A percentile compares a stretch with the other conserved stretches of the same genome.
Evolutionary conservation across 2,888 invertebrate genomes (phyloP).

Genomic region (Tribolium freemani): DNA sequence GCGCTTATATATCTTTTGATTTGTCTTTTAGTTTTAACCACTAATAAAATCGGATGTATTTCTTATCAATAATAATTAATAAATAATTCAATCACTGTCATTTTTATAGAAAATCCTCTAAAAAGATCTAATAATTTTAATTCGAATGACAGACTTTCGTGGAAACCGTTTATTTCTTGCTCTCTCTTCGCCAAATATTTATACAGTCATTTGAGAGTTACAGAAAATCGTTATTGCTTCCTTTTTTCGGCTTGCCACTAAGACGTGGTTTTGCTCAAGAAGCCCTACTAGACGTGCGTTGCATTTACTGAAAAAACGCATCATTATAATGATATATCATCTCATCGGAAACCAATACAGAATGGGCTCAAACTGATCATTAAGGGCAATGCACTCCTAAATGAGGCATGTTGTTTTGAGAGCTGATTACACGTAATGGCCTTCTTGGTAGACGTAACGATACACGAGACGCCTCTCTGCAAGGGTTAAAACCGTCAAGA

Average conservation of each 20-base stretch:
- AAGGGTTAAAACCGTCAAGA: not conserved
- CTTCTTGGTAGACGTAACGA: not conserved
- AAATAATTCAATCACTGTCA: too few species aligned
- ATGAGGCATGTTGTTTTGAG: not conserved
- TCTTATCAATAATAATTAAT: too few species aligned
- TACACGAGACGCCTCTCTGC: not conserved
- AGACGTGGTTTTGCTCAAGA: too few species aligned
- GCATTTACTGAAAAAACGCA: not conserved
- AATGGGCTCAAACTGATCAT: slow-evolving; percentile 7
- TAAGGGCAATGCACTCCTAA: slow-evolving; percentile 8
- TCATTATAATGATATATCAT: slow-evolving; percentile 20
- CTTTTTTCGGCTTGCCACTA: not conserved
- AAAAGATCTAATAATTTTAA: too few species aligned
- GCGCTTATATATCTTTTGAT: too few species aligned
- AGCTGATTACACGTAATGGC: not conserved
- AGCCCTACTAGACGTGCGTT: not conserved
- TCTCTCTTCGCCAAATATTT: not conserved
- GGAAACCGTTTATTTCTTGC: too few species aligned
- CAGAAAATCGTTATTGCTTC: not conserved
- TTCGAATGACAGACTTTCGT: too few species aligned
- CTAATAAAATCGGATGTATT: too few species aligned
- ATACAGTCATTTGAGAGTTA: not conserved
- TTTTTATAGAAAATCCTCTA: too few species aligned
- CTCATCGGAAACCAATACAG: slow-evolving; percentile 4
- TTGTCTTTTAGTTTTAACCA: not conserved